Percentiles rank a stretch among this genome's conserved stretches.
Conservation (phyloP, 2,888 invertebrate species). For the Lasioglossum morio region DNA sequence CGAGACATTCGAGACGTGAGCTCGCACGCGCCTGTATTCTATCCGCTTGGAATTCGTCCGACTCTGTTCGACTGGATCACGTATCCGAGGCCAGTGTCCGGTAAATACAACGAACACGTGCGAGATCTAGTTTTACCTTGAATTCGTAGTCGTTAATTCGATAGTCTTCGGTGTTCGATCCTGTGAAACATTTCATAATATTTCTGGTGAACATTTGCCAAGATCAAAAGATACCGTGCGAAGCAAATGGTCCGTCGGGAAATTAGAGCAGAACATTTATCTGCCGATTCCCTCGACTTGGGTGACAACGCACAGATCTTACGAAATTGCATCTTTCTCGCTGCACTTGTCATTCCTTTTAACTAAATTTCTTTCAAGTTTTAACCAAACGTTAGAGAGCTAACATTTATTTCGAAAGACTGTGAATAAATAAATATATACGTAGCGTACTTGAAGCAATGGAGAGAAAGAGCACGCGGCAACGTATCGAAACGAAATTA, state of each 20-base stretch:
- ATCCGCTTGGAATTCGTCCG: slow-evolving; percentile 26
- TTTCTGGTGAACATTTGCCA: no score
- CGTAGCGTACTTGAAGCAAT: background rate
- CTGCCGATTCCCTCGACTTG: no score
- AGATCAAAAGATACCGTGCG: no score
- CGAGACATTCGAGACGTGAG: slow-evolving; percentile 43
- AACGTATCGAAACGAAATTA: background rate
- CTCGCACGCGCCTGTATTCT: background rate
- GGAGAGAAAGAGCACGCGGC: background rate
- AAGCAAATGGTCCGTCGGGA: no score
- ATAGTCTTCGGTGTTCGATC: background rate
- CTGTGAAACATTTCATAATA: no score
- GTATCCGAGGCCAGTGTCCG: background rate
- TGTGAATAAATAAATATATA: background rate
- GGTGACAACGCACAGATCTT: no score
- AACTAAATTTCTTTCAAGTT: no score
- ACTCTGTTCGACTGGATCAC: slow-evolving; percentile 29
- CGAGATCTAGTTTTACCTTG: background rate
- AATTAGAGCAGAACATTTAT: no score
- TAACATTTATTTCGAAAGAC: background rate
- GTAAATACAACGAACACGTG: background rate
- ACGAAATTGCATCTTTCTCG: no score
- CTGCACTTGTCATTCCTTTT: no score
- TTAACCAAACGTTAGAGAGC: background rate
- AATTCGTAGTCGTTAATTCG: background rate